Conservation (phyloP, 2,888 invertebrate species). For the Meandrusa payeni region DNA sequence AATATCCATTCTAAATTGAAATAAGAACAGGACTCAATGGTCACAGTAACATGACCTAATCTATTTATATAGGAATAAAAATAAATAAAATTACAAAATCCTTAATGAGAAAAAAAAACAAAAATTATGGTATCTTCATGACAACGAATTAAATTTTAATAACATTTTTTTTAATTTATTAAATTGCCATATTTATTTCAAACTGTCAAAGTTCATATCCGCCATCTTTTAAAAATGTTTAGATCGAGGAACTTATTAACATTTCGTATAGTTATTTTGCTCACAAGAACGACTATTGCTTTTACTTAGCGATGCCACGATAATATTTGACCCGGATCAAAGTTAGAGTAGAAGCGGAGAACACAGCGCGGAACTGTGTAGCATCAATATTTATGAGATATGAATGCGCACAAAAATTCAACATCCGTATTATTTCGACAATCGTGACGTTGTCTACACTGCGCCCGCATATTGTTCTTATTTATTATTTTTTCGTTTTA, state of each 20-base stretch:
- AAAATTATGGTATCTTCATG: too few relatives aligned
- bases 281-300: slow-evolving; percentile 19
- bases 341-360: slow-evolving; percentile 37
- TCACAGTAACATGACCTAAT: too few relatives aligned
- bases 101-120: too few relatives aligned
- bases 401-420: slow-evolving; percentile 59
- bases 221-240: not conserved
- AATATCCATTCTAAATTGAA: slow-evolving; percentile 15
- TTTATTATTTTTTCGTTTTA: not conserved
- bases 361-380: slow-evolving; percentile 37
- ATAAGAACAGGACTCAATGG: slow-evolving; percentile 12
- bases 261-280: slow-evolving; percentile 9
- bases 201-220: too few relatives aligned
- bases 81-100: too few relatives aligned
- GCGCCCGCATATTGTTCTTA: not conserved
- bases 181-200: too few relatives aligned
- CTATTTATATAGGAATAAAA: too few relatives aligned
- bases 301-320: slow-evolving; percentile 31
- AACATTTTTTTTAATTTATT: too few relatives aligned
- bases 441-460: not conserved
- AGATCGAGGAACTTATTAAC: slow-evolving; percentile 17
- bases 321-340: slow-evolving; percentile 54
- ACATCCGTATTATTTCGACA: slow-evolving; percentile 48
- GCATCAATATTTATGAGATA: slow-evolving; percentile 47
- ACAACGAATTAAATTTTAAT: not conserved